Conservation (phyloP, 2,113 vertebrate species). For the Arothron firmamentum region DNA sequence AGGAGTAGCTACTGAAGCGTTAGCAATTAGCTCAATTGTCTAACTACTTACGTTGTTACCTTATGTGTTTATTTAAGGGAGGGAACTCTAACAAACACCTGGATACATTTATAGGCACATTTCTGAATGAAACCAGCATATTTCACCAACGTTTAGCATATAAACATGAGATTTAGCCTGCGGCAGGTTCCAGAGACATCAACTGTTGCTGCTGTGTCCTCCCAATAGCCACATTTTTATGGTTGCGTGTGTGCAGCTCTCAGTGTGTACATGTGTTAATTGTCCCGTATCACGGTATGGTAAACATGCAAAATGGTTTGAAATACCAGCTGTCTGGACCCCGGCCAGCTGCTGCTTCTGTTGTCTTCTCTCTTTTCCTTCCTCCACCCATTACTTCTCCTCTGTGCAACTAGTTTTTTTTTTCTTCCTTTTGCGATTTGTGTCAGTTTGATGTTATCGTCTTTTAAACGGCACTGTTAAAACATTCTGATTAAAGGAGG, state of each 20-base stretch:
- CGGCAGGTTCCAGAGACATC: neutral
- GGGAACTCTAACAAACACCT: too few relatives aligned
- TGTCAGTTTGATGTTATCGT: neutral
- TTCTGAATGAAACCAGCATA: neutral
- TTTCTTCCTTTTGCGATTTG: neutral
- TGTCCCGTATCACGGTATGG: slow-evolving; percentile 47
- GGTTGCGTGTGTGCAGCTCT: slow-evolving; percentile 28
- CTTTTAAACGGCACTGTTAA: too few relatives aligned
- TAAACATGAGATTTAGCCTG: neutral
- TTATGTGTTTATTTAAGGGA: neutral
- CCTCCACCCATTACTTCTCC: neutral
- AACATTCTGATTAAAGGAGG: too few relatives aligned
- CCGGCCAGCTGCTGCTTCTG: slow-evolving; percentile 25
- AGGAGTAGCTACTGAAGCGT: slow-evolving; percentile 31
- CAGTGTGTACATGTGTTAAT: slow-evolving; percentile 49
- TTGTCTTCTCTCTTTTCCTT: slow-evolving; percentile 4
- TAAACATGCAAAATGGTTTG: slow-evolving; percentile 56
- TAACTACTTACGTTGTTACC: neutral
- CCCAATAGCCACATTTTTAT: neutral
- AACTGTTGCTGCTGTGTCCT: neutral
- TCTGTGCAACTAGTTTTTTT: neutral
- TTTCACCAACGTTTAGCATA: neutral
- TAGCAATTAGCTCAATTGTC: slow-evolving; percentile 31
- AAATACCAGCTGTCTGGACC: slow-evolving; percentile 55
- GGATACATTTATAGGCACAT: neutral